Conservation (phyloP, 2,113 vertebrate genomes). For the Nothoprocta perdicaria region DNA sequence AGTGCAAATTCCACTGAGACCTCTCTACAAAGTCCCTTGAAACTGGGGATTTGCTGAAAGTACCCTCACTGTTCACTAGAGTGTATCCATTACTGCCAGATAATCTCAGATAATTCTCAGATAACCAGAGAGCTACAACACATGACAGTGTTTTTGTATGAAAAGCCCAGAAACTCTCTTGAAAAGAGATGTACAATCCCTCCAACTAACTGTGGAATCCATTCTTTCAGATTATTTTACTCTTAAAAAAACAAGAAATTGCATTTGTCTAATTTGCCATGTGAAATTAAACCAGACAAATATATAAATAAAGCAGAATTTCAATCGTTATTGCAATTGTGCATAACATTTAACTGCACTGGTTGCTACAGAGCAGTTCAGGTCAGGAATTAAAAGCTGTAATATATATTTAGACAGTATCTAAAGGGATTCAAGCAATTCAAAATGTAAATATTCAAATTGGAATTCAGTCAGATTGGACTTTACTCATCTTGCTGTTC, state of each 20-base stretch:
- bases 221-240: background rate
- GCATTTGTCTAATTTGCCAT: background rate
- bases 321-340: fast-evolving
- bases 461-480: background rate
- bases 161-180: background rate
- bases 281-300: background rate
- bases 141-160: background rate
- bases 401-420: background rate
- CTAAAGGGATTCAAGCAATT: background rate
- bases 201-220: background rate
- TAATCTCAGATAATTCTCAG: background rate
- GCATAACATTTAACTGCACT: background rate
- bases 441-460: background rate
- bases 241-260: background rate
- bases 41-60: background rate
- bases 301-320: background rate
- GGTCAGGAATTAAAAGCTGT: background rate
- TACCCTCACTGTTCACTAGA: background rate
- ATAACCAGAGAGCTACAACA: background rate
- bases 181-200: background rate
- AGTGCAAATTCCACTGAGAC: background rate
- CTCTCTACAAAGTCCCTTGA: background rate
- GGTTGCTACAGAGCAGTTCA: background rate
- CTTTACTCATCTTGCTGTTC: background rate
- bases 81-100: background rate